A percentile compares a stretch with the other conserved stretches of the same genome.
phyloP scores from a whole-genome alignment of 2,888 invertebrate genomes.

The Microplitis deprimator region DNA sequence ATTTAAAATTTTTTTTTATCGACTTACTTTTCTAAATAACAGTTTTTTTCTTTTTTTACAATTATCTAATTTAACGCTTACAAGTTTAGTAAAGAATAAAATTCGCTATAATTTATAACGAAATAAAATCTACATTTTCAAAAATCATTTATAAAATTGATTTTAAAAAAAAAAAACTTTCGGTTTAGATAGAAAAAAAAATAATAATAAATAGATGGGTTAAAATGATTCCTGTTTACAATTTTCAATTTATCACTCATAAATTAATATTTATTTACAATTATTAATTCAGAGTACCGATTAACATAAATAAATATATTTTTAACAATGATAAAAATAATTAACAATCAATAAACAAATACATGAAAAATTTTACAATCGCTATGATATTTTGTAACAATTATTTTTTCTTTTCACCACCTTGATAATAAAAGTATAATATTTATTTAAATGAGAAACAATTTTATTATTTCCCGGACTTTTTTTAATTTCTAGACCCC shows the following conservation, averaged over 20 bases:
- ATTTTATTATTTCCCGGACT: no score
- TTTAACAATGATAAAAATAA: neutral
- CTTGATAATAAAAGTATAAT: neutral
- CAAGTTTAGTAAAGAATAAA: neutral
- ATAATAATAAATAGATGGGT: neutral
- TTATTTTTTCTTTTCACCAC: neutral
- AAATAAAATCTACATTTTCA: neutral
- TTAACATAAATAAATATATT: neutral
- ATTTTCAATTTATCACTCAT: neutral
- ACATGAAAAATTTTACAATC: neutral
- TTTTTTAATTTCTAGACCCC: no score
- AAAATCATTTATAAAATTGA: neutral
- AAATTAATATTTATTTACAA: neutral
- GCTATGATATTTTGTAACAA: neutral
- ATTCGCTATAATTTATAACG: neutral
- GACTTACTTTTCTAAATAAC: neutral
- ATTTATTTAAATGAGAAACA: no score
- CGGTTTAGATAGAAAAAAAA: neutral
- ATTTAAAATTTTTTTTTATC: neutral
- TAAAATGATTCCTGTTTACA: neutral
- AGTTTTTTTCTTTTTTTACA: neutral
- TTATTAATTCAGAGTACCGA: neutral
- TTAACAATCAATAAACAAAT: conserved; percentile 1
- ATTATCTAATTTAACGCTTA: neutral
- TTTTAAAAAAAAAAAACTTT: no score